These are phyloP conservation scores for Hetaerina titia DNA, from an alignment of 2,888 invertebrate species.

Conservation along the genomic window DNA sequence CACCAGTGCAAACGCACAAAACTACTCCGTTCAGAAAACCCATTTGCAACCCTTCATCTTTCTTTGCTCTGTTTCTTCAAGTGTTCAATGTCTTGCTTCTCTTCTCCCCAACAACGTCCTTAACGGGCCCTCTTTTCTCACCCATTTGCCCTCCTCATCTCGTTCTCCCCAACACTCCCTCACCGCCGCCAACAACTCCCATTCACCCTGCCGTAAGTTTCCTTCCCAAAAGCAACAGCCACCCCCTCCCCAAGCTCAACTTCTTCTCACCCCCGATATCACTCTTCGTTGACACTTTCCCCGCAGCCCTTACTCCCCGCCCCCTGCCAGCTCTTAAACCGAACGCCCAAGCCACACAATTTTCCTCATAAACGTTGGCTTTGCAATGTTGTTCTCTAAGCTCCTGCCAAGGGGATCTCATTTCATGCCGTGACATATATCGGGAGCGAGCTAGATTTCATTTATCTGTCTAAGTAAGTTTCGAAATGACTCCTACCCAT, in stretches of 20 bases:
- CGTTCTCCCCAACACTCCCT: not conserved
- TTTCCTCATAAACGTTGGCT: conserved; percentile 64
- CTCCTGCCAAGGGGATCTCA: conserved; percentile 53
- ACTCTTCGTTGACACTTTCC: conserved; percentile 48
- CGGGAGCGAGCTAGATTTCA: conserved; percentile 39
- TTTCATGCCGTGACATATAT: conserved; percentile 62
- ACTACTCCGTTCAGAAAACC: not conserved
- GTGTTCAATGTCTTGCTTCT: not conserved
- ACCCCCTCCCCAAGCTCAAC: not conserved
- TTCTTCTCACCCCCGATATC: conserved; percentile 28
- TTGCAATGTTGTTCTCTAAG: conserved; percentile 49
- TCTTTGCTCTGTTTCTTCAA: conserved; percentile 40
- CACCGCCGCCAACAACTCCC: not conserved
- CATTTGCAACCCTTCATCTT: conserved; percentile 25
- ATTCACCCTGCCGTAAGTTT: not conserved
- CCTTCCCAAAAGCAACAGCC: not conserved
- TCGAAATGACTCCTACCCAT: conserved; percentile 38
- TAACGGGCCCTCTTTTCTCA: not conserved
- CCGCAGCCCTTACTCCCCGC: not conserved
- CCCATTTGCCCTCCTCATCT: not conserved
- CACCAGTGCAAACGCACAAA: conserved; percentile 8
- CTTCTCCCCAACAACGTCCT: not conserved
- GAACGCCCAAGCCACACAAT: conserved; percentile 21
- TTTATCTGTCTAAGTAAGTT: conserved; percentile 66
- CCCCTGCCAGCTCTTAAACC: too few species aligned